Conservation (phyloP, 1,140 invertebrate genomes). For the Nasonia giraulti region DNA sequence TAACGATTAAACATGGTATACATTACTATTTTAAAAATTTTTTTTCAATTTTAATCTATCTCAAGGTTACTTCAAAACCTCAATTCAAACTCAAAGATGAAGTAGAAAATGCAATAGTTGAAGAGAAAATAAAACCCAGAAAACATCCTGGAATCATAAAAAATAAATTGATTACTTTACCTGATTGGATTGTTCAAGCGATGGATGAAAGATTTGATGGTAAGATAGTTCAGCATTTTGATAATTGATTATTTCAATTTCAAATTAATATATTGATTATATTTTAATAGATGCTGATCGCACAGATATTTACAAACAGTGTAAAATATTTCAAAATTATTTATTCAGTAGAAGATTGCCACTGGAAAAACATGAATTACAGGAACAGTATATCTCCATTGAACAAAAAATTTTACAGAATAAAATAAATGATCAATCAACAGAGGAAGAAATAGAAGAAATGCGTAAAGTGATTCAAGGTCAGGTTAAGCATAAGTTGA, state of each 20-base stretch:
- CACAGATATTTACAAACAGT: constrained; percentile 74
- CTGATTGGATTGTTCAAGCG: constrained; percentile 76
- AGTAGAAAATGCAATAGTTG: constrained; percentile 75
- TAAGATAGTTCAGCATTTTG: constrained; percentile 52
- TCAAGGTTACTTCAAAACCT: constrained; percentile 67
- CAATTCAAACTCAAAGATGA: constrained; percentile 73
- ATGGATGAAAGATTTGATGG: constrained; percentile 75
- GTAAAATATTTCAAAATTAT: constrained; percentile 76
- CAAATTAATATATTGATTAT: constrained; percentile 32
- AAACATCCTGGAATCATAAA: constrained; percentile 81
- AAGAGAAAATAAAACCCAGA: constrained; percentile 78
- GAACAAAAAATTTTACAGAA: constrained; percentile 65
- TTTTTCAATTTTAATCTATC: constrained; percentile 44
- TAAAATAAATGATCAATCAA: constrained; percentile 59
- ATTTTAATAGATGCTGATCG: constrained; percentile 73
- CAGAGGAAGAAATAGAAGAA: constrained; percentile 54
- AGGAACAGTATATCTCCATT: constrained; percentile 69
- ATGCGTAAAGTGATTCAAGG: constrained; percentile 60
- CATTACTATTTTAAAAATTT: not conserved
- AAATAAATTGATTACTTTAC: constrained; percentile 73
- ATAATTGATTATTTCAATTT: constrained; percentile 19
- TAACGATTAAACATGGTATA: constrained; percentile 13
- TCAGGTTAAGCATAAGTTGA: constrained; percentile 72
- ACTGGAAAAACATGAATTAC: constrained; percentile 76
- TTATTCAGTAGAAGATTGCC: constrained; percentile 78